Evolutionary conservation across 2,797 vertebrate species (phyloP).

Genomic region (Phataginus tetradactyla): DNA sequence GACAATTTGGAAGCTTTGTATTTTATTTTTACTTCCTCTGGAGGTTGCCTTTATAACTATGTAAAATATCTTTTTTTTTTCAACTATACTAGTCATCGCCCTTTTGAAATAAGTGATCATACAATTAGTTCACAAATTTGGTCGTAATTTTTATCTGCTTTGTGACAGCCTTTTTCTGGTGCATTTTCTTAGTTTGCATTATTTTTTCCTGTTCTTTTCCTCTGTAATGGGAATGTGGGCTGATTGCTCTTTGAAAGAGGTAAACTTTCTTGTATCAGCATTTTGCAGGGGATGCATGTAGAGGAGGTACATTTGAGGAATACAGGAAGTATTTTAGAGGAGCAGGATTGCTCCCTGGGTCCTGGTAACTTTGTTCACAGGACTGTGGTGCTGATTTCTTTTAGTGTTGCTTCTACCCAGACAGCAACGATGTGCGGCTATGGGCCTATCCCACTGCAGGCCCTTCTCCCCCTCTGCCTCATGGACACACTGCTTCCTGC

Average conservation of each 20-base stretch:
- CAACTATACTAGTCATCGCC: neutral
- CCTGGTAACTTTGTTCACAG: neutral
- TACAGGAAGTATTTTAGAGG: neutral
- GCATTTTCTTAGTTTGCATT: neutral
- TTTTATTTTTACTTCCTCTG: slow-evolving; percentile 48
- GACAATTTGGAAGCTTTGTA: slow-evolving; percentile 38
- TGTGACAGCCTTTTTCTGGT: neutral
- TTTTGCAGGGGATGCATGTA: neutral
- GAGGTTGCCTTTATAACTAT: slow-evolving; percentile 46
- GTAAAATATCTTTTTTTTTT: neutral
- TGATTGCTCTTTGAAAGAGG: neutral
- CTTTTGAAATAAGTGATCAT: slow-evolving; percentile 36
- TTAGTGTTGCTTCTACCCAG: neutral
- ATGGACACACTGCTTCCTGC: neutral
- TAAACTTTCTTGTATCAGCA: neutral
- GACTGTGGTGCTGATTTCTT: neutral
- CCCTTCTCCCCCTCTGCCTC: neutral
- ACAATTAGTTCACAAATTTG: neutral
- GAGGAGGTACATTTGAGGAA: neutral
- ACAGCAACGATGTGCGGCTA: neutral
- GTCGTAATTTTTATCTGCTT: slow-evolving; percentile 39
- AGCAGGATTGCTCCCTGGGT: neutral
- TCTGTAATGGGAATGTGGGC: neutral
- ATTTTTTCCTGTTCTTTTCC: neutral
- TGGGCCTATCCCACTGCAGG: neutral